Evolutionary conservation across 2,888 invertebrate genomes (phyloP).

Genomic region (Podabrus alpinus): DNA sequence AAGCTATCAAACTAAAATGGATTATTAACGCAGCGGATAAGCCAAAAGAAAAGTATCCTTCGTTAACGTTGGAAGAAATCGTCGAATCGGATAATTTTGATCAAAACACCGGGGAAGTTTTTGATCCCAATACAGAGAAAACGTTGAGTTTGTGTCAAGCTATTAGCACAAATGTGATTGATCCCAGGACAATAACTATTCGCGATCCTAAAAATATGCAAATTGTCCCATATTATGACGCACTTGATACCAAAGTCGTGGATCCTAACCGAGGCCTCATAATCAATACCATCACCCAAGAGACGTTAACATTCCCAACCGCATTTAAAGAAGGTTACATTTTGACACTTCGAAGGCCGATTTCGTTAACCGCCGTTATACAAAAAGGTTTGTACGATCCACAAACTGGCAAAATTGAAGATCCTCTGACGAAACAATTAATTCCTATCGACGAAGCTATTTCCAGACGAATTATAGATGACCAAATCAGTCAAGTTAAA

Average conservation of each 20-base stretch:
- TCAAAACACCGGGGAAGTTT: slow-evolving; percentile 67
- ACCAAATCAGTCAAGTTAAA: slow-evolving; percentile 79
- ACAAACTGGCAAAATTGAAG: slow-evolving; percentile 70
- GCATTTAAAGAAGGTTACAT: slow-evolving; percentile 75
- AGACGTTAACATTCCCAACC: slow-evolving; percentile 69
- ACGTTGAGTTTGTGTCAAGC: slow-evolving; percentile 75
- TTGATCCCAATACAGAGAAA: slow-evolving; percentile 64
- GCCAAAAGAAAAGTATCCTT: slow-evolving; percentile 65
- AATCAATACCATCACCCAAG: slow-evolving; percentile 70
- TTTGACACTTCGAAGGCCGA: slow-evolving; percentile 69
- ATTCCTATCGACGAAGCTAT: slow-evolving; percentile 78
- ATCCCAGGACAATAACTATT: slow-evolving; percentile 76
- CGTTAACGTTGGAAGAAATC: slow-evolving; percentile 71
- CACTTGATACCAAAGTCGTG: slow-evolving; percentile 77
- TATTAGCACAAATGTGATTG: slow-evolving; percentile 74
- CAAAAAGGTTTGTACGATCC: slow-evolving; percentile 72
- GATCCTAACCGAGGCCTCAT: slow-evolving; percentile 75
- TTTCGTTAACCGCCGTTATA: slow-evolving; percentile 79
- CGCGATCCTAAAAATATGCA: slow-evolving; percentile 76
- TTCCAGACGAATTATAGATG: slow-evolving; percentile 78
- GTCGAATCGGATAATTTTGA: slow-evolving; percentile 71
- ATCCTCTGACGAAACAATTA: slow-evolving; percentile 72
- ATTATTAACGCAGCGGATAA: slow-evolving; percentile 65
- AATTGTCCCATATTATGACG: slow-evolving; percentile 77
- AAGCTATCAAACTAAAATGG: slow-evolving; percentile 80